Percentiles rank a stretch among this genome's conserved stretches.
phyloP scores from a whole-genome alignment of 2,888 invertebrate genomes.

The Cephonodes hylas region DNA sequence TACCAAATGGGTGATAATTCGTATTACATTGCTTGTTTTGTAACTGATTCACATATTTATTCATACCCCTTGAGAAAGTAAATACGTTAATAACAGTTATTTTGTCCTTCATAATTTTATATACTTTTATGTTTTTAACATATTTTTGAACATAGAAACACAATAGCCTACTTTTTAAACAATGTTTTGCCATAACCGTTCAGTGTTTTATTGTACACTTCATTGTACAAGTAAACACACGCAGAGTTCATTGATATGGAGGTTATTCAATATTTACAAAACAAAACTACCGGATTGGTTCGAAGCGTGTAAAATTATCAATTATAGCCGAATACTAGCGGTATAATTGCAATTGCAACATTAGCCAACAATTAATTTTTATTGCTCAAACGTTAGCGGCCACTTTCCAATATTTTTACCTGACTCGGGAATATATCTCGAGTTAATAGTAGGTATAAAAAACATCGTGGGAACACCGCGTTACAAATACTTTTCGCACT shows the following conservation, averaged over 20 bases:
- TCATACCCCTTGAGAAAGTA: too few relatives aligned
- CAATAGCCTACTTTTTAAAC: too few relatives aligned
- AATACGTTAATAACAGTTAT: too few relatives aligned
- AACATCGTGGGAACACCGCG: not conserved
- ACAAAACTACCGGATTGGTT: not conserved
- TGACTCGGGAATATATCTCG: not conserved
- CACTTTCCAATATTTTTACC: slow-evolving; percentile 1
- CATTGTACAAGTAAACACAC: not conserved
- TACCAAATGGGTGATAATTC: too few relatives aligned
- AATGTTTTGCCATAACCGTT: too few relatives aligned
- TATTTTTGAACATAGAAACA: too few relatives aligned
- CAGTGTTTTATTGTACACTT: not conserved
- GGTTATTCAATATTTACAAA: not conserved
- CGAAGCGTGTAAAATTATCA: not conserved
- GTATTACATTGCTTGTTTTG: too few relatives aligned
- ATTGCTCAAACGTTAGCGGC: not conserved
- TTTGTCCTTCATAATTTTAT: too few relatives aligned
- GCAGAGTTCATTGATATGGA: not conserved
- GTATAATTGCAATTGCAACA: not conserved
- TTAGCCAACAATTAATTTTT: not conserved
- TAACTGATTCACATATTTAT: too few relatives aligned
- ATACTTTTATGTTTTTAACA: too few relatives aligned
- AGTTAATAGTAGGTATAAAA: not conserved
- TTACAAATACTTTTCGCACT: too few relatives aligned
- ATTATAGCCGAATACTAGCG: not conserved